Evolutionary conservation across 2,113 vertebrate species (phyloP), one percentile per base, ranked within the genome.

Genomic region (Atherinomorus stipes): DNA sequence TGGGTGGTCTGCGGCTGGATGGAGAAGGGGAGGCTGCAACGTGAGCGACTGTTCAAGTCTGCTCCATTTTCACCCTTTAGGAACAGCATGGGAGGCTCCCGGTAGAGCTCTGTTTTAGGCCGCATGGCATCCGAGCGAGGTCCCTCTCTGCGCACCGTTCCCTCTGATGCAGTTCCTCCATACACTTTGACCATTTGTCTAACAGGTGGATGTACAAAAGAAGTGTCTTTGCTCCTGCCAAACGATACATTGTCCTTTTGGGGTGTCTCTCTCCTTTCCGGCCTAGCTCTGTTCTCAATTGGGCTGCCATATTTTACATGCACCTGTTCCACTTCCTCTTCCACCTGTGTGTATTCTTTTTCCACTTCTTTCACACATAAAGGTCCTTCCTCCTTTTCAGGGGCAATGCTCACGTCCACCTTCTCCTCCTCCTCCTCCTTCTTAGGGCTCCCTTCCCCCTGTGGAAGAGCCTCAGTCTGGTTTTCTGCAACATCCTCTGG

Each of bases 41-140:
- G 90, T 1, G 86, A 82, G n/a, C 89, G 89, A 10, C 75, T 85
- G 83, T 11, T 86, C 23, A 85, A 68, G 47, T 92, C 89, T 0
- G 81, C 73, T 64, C 85, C 90, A 11, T 90, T 92, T 54, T 92
- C 85, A 3, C 90, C 90, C 67, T 89, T 90, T 0, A 86, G 80
- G 75, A 85, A 91, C 16, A 90, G 80, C 70, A 79, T 71, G 9
- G 90, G 86, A 3, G 90, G 89, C 67, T 91, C 93, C 31, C 87
- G 63, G 81, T 90, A 91, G 64, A 91, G 78, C 83, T 92, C 92
- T 0, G 91, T 92, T 75, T 85, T 89, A 0, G 86, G 92, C 25
- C 92, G 89, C 60, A 81, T 13, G 38, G 79, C 77, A 0, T 92
- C 91, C 1, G 89, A 90, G 69, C 90, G 85, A 11, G 79, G 85